Evolutionary conservation across 2,113 vertebrate genomes (phyloP).

Genomic region (Vimba vimba): DNA sequence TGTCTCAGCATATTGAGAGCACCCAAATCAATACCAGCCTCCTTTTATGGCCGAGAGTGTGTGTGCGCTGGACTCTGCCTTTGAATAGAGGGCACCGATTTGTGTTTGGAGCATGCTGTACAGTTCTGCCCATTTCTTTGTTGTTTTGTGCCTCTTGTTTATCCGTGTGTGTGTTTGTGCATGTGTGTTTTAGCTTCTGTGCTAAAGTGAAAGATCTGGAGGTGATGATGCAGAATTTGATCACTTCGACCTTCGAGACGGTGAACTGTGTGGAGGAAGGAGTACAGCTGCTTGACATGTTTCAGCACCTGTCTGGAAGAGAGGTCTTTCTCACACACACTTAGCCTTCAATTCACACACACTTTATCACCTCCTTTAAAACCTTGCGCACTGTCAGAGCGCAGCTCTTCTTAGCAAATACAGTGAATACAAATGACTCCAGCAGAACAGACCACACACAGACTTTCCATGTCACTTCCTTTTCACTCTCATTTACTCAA

Average conservation of each 20-base stretch:
- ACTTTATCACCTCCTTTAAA: conserved; percentile 13
- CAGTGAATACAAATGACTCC: neutral
- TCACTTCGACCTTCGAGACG: conserved; percentile 77
- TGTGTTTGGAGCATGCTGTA: conserved; percentile 27
- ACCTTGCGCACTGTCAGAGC: neutral
- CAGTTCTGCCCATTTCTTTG: conserved; percentile 17
- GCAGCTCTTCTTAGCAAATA: neutral
- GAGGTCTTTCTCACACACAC: conserved; percentile 74
- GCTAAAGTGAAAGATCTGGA: conserved; percentile 76
- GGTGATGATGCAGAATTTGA: conserved; percentile 82
- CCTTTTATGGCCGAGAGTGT: conserved; percentile 34
- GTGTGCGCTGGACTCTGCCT: conserved; percentile 27
- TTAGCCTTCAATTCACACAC: conserved; percentile 4
- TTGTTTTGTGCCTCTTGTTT: conserved; percentile 25
- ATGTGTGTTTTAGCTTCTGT: conserved; percentile 68
- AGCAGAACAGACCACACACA: conserved; percentile 27
- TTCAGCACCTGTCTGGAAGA: conserved; percentile 77
- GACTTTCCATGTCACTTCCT: conserved; percentile 23
- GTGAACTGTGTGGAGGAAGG: conserved; percentile 79
- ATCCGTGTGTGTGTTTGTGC: conserved; percentile 42
- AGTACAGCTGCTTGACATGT: conserved; percentile 79
- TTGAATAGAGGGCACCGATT: conserved; percentile 28
- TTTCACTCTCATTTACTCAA: conserved; percentile 25
- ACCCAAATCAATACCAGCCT: conserved; percentile 69
- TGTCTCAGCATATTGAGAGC: conserved; percentile 70